Evolutionary conservation across 2,113 vertebrate species (phyloP).

Genomic region (Leptobrachium leishanense): DNA sequence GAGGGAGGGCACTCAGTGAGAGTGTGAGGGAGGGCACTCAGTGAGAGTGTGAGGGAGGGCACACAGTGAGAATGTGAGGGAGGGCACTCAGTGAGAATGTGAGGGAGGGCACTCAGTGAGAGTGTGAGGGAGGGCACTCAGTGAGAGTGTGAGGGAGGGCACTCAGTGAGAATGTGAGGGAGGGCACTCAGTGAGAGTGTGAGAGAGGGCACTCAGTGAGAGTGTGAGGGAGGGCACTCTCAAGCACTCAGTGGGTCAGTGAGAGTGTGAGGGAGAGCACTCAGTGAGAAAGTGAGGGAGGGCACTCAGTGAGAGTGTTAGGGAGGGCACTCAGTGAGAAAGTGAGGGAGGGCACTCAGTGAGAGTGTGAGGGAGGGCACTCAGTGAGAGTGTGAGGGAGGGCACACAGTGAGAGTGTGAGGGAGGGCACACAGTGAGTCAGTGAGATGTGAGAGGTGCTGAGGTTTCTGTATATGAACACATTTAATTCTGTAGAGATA

Average conservation of each 20-base stretch:
- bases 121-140: no score
- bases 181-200: neutral
- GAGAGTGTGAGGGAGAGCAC: neutral
- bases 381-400: no score
- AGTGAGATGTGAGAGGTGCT: no score
- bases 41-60: neutral
- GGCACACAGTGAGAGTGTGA: neutral
- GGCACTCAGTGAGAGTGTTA: neutral
- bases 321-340: neutral
- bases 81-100: no score
- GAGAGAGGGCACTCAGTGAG: neutral
- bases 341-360: slow-evolving; percentile 3
- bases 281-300: neutral
- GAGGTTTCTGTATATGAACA: neutral
- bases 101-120: no score
- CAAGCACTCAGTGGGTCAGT: neutral
- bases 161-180: no score
- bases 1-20: neutral
- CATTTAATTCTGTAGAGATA: neutral
- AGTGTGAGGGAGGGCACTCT: neutral
- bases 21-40: neutral
- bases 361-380: no score
- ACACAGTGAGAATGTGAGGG: no score
- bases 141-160: no score
- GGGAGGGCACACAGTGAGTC: neutral